phyloP scores from a whole-genome alignment of 2,888 invertebrate species.

The Sarcophaga rosellei region DNA sequence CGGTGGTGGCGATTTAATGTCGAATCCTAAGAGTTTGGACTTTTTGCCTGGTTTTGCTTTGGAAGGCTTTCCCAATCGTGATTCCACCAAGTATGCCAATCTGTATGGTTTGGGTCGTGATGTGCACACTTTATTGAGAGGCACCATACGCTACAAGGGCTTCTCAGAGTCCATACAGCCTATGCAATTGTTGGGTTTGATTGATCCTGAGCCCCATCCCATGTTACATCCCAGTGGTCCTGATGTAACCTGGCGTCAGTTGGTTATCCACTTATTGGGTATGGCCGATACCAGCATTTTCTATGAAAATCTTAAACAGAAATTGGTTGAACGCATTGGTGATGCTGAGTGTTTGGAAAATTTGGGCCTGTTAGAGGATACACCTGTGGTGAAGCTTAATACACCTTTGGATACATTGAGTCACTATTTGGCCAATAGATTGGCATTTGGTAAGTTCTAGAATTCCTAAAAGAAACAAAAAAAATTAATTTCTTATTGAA shows the following conservation, averaged over 20 bases:
- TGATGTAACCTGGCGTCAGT: slow-evolving; percentile 96
- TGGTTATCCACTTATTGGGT: slow-evolving; percentile 93
- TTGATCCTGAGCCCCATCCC: slow-evolving; percentile 93
- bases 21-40: slow-evolving; percentile 88
- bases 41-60: slow-evolving; percentile 98
- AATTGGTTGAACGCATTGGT: slow-evolving; percentile 90
- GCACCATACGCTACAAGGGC: slow-evolving; percentile 95
- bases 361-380: slow-evolving; percentile 93
- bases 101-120: slow-evolving; percentile 93
- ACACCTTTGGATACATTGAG: slow-evolving; percentile 97
- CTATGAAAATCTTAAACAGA: slow-evolving; percentile 94
- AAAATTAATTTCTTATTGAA: neutral
- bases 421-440: slow-evolving; percentile 90
- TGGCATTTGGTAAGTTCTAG: slow-evolving; percentile 86
- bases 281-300: slow-evolving; percentile 93
- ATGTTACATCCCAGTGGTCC: slow-evolving; percentile 97
- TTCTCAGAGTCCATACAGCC: slow-evolving; percentile 94
- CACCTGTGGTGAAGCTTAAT: slow-evolving; percentile 89
- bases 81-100: slow-evolving; percentile 93
- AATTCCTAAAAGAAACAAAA: neutral
- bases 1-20: slow-evolving; percentile 94
- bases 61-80: slow-evolving; percentile 98
- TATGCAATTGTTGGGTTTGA: slow-evolving; percentile 92
- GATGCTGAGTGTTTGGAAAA: slow-evolving; percentile 90
- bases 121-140: slow-evolving; percentile 94